Conservation (phyloP, 1,140 invertebrate species). For the Pseudomyrmex dendroicus region DNA sequence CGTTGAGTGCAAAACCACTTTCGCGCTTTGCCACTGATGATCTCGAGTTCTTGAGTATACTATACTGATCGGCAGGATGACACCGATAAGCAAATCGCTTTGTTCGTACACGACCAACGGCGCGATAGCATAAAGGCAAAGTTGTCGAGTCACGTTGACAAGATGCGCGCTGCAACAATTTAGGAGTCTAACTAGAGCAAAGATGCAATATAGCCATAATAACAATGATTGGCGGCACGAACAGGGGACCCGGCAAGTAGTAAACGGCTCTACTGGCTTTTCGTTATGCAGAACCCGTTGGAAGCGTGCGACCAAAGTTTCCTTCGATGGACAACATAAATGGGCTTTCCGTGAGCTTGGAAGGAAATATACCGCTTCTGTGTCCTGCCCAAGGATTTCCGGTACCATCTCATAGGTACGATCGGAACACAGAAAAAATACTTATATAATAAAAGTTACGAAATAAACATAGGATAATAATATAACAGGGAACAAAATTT, state of each 20-base stretch:
- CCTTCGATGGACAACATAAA: conserved; percentile 88
- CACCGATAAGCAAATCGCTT: conserved; percentile 40
- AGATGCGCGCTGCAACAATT: conserved; percentile 33
- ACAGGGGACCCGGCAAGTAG: conserved; percentile 36
- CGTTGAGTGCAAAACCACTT: conserved; percentile 23
- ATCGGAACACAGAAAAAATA: conserved; percentile 20
- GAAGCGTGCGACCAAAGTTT: conserved; percentile 89
- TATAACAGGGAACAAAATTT: no score
- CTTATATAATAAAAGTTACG: not conserved
- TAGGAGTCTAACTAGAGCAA: conserved; percentile 37
- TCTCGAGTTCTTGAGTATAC: not conserved
- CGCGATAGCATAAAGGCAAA: conserved; percentile 29
- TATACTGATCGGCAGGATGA: conserved; percentile 50
- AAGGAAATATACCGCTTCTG: conserved; percentile 87
- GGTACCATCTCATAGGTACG: conserved; percentile 84
- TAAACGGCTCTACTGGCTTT: conserved; percentile 55
- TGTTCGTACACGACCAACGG: not conserved
- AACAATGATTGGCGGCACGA: conserved; percentile 32
- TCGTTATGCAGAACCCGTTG: conserved; percentile 87
- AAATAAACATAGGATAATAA: no score
- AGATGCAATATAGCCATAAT: conserved; percentile 47
- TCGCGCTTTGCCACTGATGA: not conserved
- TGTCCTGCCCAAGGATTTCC: conserved; percentile 87
- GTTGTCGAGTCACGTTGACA: conserved; percentile 21
- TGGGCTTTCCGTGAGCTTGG: conserved; percentile 86